Conservation (phyloP, 2,888 invertebrate genomes). For the Polyommatus icarus region DNA sequence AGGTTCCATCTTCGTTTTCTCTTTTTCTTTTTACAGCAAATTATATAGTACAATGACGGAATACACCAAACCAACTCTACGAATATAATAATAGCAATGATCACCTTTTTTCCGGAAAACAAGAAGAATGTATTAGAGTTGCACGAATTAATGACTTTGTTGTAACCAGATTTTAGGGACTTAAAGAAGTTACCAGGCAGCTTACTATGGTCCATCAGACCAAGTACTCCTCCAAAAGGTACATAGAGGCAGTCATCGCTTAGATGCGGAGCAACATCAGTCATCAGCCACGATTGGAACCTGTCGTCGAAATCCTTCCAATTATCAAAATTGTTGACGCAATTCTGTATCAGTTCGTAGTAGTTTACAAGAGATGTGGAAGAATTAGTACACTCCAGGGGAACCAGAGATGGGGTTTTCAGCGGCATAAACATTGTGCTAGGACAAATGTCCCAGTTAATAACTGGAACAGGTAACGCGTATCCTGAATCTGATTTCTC, state of each 20-base stretch:
- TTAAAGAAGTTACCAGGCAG: conserved; percentile 38
- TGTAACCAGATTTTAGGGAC: conserved; percentile 33
- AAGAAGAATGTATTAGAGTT: conserved; percentile 38
- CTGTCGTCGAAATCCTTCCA: conserved; percentile 71
- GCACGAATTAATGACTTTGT: conserved; percentile 17
- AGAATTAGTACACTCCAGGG: conserved; percentile 50
- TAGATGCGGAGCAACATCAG: conserved; percentile 76
- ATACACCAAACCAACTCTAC: conserved; percentile 66
- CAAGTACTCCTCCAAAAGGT: conserved; percentile 74
- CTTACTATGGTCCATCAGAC: conserved; percentile 54
- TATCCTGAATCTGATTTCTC: conserved; percentile 54
- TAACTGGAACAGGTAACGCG: conserved; percentile 78
- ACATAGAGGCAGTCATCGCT: conserved; percentile 82
- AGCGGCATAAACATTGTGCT: conserved; percentile 83
- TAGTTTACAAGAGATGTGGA: conserved; percentile 76
- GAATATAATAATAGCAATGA: conserved; percentile 54
- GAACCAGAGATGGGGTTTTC: conserved; percentile 57
- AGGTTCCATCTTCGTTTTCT: conserved; percentile 23
- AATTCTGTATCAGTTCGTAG: conserved; percentile 77
- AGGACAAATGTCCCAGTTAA: conserved; percentile 77
- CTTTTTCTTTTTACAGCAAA: conserved; percentile 41
- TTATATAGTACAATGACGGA: conserved; percentile 44
- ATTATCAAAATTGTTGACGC: conserved; percentile 65
- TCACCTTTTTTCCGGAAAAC: conserved; percentile 53
- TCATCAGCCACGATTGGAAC: conserved; percentile 77